A percentile compares a stretch with the other conserved stretches of the same genome.
phyloP scores from a whole-genome alignment of 2,113 vertebrate genomes.

The Psettodes erumei region DNA sequence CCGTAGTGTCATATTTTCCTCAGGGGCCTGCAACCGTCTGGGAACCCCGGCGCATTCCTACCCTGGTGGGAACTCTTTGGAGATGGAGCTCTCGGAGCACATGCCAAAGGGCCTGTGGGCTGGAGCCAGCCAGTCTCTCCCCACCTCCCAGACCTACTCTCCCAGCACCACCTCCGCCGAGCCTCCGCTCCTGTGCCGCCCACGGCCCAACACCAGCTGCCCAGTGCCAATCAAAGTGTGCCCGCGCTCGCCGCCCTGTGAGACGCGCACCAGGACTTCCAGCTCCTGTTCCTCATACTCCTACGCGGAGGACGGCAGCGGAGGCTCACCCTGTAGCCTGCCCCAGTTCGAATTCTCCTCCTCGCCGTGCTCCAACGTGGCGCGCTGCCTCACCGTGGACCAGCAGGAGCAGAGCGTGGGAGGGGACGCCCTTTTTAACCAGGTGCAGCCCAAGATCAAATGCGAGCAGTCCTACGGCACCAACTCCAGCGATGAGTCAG shows the following conservation, averaged over 20 bases:
- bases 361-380: conserved; percentile 94
- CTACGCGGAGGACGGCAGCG: conserved; percentile 95
- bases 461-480: conserved; percentile 99
- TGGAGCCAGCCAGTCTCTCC: conserved; percentile 92
- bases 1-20: conserved; percentile 98
- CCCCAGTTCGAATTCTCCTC: conserved; percentile 98
- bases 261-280: conserved; percentile 97
- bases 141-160: conserved; percentile 91
- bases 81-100: conserved; percentile 94
- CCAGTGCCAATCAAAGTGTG: conserved; percentile 99
- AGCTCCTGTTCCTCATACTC: conserved; percentile 99
- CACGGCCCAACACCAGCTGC: conserved; percentile 97
- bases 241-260: conserved; percentile 94
- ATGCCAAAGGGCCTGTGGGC: conserved; percentile 94
- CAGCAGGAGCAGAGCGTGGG: conserved; percentile 90
- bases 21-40: conserved; percentile 91
- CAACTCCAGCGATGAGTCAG: conserved; percentile 99
- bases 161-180: conserved; percentile 84
- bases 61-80: conserved; percentile 91
- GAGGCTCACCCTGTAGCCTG: conserved; percentile 96
- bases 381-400: conserved; percentile 90
- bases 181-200: conserved; percentile 88
- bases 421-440: conserved; percentile 89
- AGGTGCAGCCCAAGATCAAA: conserved; percentile 96
- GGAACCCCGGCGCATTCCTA: conserved; percentile 93